Percentiles rank a stretch among this genome's conserved stretches.
Evolutionary conservation across 2,888 invertebrate genomes (phyloP).

Genomic region (Sturmia bella): DNA sequence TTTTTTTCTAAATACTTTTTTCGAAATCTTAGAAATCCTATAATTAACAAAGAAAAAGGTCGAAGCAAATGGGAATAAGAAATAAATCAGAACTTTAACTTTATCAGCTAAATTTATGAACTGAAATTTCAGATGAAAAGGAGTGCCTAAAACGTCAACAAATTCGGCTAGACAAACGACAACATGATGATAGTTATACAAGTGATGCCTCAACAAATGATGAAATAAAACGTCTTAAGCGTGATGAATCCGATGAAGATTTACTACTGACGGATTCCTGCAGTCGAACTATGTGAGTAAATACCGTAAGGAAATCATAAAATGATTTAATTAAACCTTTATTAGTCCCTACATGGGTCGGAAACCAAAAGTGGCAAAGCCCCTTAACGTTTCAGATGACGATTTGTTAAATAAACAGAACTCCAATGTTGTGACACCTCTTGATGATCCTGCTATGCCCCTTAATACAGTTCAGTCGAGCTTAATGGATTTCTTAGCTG

Average conservation of each 20-base stretch:
- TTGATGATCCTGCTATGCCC: constrained; percentile 66
- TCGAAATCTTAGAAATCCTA: too few species aligned
- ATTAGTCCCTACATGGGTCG: constrained; percentile 81
- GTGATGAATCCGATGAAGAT: constrained; percentile 72
- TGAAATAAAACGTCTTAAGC: constrained; percentile 72
- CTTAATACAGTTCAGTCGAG: constrained; percentile 80
- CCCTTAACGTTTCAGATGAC: constrained; percentile 71
- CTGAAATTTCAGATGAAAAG: constrained; percentile 78
- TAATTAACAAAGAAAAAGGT: too few species aligned
- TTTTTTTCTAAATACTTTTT: too few species aligned
- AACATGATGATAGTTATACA: constrained; percentile 77
- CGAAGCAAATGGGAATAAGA: too few species aligned
- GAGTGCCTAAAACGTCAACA: constrained; percentile 76
- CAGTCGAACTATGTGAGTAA: constrained; percentile 79
- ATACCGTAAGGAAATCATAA: neutral
- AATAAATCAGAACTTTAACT: too few species aligned
- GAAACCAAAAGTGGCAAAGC: constrained; percentile 72
- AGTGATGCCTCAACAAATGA: constrained; percentile 75
- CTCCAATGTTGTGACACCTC: constrained; percentile 9
- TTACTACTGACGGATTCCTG: constrained; percentile 72
- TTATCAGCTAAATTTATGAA: too few species aligned
- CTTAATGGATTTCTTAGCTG: constrained; percentile 80
- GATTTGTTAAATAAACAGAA: constrained; percentile 58
- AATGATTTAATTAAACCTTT: constrained; percentile 17
- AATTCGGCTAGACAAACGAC: constrained; percentile 75